Evolutionary conservation across 2,113 vertebrate species (phyloP).

Genomic region (Zootoca vivipara): DNA sequence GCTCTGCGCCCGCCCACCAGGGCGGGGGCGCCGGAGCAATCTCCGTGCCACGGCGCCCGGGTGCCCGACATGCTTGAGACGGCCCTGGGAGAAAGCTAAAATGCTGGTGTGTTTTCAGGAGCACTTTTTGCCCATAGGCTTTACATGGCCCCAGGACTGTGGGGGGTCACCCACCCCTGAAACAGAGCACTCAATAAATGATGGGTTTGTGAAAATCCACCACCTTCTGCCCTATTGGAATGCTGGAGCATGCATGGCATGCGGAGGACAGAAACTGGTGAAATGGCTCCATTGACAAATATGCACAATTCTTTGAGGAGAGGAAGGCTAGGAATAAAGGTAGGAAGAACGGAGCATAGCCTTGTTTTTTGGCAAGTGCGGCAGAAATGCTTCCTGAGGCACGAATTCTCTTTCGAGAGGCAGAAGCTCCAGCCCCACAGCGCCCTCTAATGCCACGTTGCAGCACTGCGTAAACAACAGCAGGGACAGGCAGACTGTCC

Average conservation of each 20-base stretch:
- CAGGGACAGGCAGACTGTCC: not conserved
- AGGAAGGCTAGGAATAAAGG: not conserved
- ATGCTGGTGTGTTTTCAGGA: too few species aligned
- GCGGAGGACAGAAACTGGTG: not conserved
- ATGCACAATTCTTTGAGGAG: not conserved
- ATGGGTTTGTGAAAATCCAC: not conserved
- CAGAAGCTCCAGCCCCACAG: fast-evolving
- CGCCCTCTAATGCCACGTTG: not conserved
- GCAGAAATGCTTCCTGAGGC: not conserved
- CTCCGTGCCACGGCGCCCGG: too few species aligned
- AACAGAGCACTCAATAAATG: not conserved
- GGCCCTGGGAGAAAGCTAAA: too few species aligned
- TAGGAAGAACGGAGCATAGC: not conserved
- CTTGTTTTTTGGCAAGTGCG: not conserved
- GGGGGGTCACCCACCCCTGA: not conserved
- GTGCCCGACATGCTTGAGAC: too few species aligned
- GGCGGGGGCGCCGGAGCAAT: too few species aligned
- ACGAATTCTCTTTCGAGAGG: fast-evolving
- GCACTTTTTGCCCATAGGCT: not conserved
- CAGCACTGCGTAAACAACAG: not conserved
- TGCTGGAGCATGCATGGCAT: not conserved
- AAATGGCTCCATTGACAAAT: too few species aligned
- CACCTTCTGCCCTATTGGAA: not conserved
- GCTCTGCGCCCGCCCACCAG: too few species aligned
- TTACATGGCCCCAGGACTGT: not conserved